These are phyloP conservation scores for Clinocottus analis DNA, from an alignment of 2,113 vertebrate genomes.

Conservation along the genomic window DNA sequence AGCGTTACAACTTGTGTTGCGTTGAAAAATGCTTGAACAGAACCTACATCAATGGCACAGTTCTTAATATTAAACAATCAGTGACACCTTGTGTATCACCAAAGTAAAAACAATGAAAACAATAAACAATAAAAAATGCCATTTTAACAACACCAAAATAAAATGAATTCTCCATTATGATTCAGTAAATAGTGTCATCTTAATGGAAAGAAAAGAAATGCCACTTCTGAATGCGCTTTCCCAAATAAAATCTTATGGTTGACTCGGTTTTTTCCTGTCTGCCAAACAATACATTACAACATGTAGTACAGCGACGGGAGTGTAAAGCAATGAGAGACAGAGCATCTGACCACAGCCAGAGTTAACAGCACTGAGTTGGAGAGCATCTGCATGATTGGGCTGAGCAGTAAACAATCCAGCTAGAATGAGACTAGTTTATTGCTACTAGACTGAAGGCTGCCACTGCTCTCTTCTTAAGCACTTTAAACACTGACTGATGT, in stretches of 20 bases:
- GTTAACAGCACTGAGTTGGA: not conserved
- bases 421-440: conserved; percentile 11
- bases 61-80: not conserved
- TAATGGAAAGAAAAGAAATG: conserved; percentile 8
- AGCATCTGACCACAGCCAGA: conserved; percentile 4
- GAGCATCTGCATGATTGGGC: conserved; percentile 17
- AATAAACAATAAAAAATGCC: not conserved
- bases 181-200: conserved; percentile 18
- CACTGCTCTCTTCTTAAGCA: not conserved
- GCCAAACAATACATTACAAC: conserved; percentile 18
- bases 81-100: not conserved
- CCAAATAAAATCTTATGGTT: conserved; percentile 26
- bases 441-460: not conserved
- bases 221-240: conserved; percentile 20
- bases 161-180: conserved; percentile 9
- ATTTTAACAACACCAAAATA: not conserved
- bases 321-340: not conserved
- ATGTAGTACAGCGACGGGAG: not conserved
- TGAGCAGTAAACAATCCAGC: conserved; percentile 12
- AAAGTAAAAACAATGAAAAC: not conserved
- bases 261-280: conserved; percentile 8
- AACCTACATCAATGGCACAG: not conserved
- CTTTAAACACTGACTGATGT: conserved; percentile 17
- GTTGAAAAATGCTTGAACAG: not conserved
- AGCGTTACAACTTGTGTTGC: no score